Conservation (phyloP, 2,113 vertebrate genomes). For the Sphyrna mokarran region DNA sequence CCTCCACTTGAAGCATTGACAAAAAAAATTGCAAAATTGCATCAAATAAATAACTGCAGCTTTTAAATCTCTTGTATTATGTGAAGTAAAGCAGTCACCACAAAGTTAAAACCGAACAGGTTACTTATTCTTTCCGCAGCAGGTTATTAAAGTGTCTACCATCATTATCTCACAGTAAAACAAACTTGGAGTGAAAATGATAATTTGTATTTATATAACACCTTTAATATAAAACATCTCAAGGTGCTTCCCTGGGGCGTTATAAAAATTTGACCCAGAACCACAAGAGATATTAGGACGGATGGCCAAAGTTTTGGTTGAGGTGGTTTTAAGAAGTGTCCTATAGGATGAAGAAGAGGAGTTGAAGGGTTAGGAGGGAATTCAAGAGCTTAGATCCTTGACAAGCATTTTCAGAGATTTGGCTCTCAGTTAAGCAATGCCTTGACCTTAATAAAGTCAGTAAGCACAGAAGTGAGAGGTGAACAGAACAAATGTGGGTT, state of each 20-base stretch:
- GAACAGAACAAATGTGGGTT: neutral
- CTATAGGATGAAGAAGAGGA: neutral
- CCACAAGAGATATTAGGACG: neutral
- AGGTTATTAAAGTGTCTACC: neutral
- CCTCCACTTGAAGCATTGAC: neutral
- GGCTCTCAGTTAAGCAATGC: neutral
- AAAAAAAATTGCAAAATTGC: neutral
- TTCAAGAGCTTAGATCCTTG: neutral
- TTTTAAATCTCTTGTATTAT: neutral
- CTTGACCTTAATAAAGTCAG: neutral
- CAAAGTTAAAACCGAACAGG: neutral
- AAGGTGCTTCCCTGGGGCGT: neutral
- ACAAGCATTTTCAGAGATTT: neutral
- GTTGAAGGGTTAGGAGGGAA: neutral
- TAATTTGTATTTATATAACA: neutral
- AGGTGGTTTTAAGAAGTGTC: too few species aligned
- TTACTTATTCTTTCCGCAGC: neutral
- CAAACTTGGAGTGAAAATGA: neutral
- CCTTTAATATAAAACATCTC: neutral
- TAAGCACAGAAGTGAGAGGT: neutral
- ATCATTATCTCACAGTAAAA: neutral
- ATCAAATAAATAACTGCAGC: neutral
- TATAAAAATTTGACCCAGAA: neutral
- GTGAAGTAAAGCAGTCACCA: neutral
- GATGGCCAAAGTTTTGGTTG: neutral